Conservation (phyloP, 2,888 invertebrate species). For the Caenorhabditis angaria region DNA sequence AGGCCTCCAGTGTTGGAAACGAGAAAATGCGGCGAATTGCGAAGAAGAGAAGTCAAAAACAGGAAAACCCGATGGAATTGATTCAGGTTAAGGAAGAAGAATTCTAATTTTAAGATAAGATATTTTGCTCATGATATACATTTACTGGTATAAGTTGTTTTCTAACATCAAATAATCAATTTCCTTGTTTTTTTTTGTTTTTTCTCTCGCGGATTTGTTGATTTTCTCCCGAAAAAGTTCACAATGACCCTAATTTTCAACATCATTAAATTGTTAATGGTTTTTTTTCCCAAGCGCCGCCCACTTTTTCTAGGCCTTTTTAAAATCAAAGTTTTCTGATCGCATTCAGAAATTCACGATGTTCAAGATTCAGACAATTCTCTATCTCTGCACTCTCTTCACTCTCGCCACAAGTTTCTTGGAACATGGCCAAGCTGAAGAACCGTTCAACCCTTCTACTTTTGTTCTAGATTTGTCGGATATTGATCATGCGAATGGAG, state of each 20-base stretch:
- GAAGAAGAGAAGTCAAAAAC: background rate
- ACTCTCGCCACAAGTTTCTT: background rate
- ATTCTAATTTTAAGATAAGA: background rate
- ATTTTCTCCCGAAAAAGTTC: background rate
- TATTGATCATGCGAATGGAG: constrained; percentile 41
- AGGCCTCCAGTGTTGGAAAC: constrained; percentile 1
- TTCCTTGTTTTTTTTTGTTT: too few relatives aligned
- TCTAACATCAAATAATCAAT: too few relatives aligned
- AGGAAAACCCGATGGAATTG: background rate
- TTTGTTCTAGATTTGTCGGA: constrained; percentile 30
- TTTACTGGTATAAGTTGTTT: background rate
- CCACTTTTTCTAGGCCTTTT: constrained; percentile 20
- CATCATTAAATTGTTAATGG: background rate
- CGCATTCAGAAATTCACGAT: constrained; percentile 22
- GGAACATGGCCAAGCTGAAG: constrained; percentile 10
- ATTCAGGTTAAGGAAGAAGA: background rate
- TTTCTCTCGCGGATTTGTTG: background rate
- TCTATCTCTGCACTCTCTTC: constrained; percentile 1
- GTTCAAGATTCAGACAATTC: background rate
- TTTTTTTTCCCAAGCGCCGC: constrained; percentile 10
- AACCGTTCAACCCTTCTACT: background rate
- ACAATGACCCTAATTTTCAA: background rate
- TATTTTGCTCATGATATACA: background rate
- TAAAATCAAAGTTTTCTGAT: constrained; percentile 20
- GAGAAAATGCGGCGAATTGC: constrained; percentile 2